These are phyloP conservation scores for Syngnathus floridae DNA, from an alignment of 2,113 vertebrate genomes.

Conservation along the genomic window DNA sequence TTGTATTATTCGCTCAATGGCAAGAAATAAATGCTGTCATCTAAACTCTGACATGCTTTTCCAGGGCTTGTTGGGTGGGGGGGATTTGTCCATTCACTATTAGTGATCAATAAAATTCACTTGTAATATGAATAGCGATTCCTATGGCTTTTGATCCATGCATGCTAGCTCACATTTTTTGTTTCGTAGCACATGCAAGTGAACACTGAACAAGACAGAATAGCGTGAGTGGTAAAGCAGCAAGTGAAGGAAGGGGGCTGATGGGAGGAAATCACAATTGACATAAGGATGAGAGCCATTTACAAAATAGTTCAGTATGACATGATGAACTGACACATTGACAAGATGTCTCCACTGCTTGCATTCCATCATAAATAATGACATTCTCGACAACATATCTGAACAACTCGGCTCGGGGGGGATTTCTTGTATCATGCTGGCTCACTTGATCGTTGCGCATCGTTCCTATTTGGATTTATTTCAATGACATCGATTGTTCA, in stretches of 20 bases:
- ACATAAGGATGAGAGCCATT: conserved; percentile 39
- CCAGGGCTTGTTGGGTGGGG: conserved; percentile 37
- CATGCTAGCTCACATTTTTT: neutral
- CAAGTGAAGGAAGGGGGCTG: neutral
- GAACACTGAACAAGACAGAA: neutral
- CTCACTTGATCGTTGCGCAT: no score
- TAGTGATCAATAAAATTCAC: conserved; percentile 76
- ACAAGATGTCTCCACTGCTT: conserved; percentile 12
- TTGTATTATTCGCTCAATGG: conserved; percentile 4
- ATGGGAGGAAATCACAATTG: conserved; percentile 18
- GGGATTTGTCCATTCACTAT: conserved; percentile 58
- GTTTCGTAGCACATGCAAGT: no score
- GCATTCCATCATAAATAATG: neutral
- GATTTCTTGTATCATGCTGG: no score
- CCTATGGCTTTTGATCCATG: conserved; percentile 5
- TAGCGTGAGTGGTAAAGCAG: neutral
- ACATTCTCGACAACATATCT: conserved; percentile 4
- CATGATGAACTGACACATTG: conserved; percentile 38
- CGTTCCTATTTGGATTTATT: no score
- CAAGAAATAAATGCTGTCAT: conserved; percentile 9
- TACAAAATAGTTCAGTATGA: conserved; percentile 39
- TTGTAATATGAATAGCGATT: conserved; percentile 46
- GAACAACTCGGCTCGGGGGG: neutral
- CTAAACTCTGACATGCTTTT: conserved; percentile 41
- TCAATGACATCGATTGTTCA: neutral